Evolutionary conservation across 2,888 invertebrate species (phyloP), one percentile per base, ranked within the genome.

Genomic region (Prosapia bicincta): DNA sequence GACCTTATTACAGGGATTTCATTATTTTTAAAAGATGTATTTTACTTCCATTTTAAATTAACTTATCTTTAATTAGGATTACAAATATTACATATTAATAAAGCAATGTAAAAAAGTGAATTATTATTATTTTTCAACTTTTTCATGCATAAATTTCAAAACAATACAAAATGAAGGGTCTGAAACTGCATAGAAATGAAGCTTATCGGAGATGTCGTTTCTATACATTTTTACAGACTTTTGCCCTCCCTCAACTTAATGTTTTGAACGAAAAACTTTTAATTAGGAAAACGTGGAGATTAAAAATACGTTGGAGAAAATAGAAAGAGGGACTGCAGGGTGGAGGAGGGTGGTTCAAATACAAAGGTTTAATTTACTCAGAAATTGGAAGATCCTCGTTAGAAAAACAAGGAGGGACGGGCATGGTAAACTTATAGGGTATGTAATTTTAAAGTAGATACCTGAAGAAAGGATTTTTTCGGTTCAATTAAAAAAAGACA

Each of bases 191-290:
- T n/a, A n/a, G 20, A 20, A 54, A 20, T 54, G 13, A 54, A 20
- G 54, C 54, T 20, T n/a, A 73, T 73, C 73, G 67, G 71, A 69
- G 65, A 74, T 71, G 76, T 74, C 73, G 69, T 74, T 71, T 71
- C 67, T 43, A 73, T 70, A 74, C 66, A 71, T 71, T 76, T 76
- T 76, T 73, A 73, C 70, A 66, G 66, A 38, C 73, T 76, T 76
- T 73, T 66, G 54, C 65, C 72, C 30, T 20, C 32, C 23, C 43
- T 38, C 65, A 23, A 30, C 72, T 32, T 32, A 72, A 66, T 66
- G 43, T 71, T 71, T 66, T 65, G 72, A 71, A 66, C 68, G 54
- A 71, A 73, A 70, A 73, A 74, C 76, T 76, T 76, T 76, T 76
- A 76, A 76, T 71, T 71, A 73, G 73, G 67, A 68, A 67, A 73